Conservation (phyloP, 2,888 invertebrate genomes). For the Drosophila ezoana region DNA sequence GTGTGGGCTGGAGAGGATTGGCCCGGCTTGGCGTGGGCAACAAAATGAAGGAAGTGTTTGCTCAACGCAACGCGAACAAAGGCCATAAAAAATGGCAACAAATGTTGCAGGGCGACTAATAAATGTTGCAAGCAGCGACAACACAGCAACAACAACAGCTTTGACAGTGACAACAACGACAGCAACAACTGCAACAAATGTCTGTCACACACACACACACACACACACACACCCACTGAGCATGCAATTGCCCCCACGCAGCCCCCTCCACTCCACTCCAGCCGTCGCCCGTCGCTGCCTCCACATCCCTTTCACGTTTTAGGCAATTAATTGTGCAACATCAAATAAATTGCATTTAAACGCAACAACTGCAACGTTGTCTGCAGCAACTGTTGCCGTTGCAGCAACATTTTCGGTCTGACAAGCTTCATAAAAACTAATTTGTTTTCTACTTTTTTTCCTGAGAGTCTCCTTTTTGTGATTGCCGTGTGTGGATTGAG, state of each 20-base stretch:
- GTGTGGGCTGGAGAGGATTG: constrained; percentile 28
- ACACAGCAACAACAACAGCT: constrained; percentile 25
- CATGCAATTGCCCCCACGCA: constrained; percentile 28
- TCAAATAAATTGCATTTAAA: constrained; percentile 75
- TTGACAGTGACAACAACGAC: constrained; percentile 25
- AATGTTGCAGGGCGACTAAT: constrained; percentile 73
- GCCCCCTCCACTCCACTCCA: too few species aligned
- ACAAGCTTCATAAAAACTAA: constrained; percentile 68
- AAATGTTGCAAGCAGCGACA: constrained; percentile 61
- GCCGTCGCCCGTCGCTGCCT: not conserved
- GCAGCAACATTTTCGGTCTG: constrained; percentile 52
- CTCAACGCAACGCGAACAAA: constrained; percentile 28
- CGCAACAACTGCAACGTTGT: constrained; percentile 44
- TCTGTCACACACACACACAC: constrained; percentile 61
- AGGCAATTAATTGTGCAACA: constrained; percentile 78
- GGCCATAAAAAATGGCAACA: constrained; percentile 72
- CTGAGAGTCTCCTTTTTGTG: constrained; percentile 26
- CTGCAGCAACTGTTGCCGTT: constrained; percentile 27
- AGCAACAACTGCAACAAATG: constrained; percentile 48
- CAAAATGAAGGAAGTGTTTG: constrained; percentile 68
- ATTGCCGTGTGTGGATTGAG: constrained; percentile 9
- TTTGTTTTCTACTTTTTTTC: constrained; percentile 50
- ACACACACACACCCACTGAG: constrained; percentile 56
- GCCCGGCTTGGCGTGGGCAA: constrained; percentile 55
- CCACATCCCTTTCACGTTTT: constrained; percentile 30